These are phyloP conservation scores for Blastomussa wellsi DNA, from an alignment of 92 coral and sea anemone species.

Conservation along the genomic window DNA sequence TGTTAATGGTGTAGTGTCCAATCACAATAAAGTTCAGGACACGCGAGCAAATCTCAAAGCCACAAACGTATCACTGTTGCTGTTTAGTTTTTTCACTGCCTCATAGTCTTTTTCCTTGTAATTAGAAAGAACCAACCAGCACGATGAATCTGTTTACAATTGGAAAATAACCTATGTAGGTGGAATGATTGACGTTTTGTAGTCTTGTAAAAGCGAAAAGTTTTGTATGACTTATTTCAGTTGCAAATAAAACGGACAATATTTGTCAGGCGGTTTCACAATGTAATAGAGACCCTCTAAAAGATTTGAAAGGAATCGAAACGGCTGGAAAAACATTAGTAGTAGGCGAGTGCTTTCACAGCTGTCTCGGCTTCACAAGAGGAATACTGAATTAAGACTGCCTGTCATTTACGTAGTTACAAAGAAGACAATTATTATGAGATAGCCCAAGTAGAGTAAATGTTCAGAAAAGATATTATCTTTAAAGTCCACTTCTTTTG, in stretches of 20 bases:
- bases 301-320: neutral
- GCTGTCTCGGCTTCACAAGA: neutral
- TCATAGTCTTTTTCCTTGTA: too few species aligned
- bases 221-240: neutral
- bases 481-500: neutral
- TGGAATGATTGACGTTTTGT: neutral
- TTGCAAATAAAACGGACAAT: neutral
- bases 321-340: neutral
- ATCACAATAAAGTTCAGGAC: too few species aligned
- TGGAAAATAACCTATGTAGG: neutral
- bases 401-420: neutral
- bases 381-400: neutral
- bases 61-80: too few species aligned
- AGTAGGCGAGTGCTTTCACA: neutral
- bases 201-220: neutral
- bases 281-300: neutral
- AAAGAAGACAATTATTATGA: neutral
- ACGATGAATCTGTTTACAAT: neutral
- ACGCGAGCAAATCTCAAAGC: too few species aligned
- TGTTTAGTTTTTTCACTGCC: too few species aligned
- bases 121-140: neutral
- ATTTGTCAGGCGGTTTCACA: neutral
- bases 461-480: neutral
- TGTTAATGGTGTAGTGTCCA: too few species aligned
- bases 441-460: neutral